Evolutionary conservation across 2,888 invertebrate species (phyloP), one percentile per base, ranked within the genome.

Genomic region (Idaea biselata): DNA sequence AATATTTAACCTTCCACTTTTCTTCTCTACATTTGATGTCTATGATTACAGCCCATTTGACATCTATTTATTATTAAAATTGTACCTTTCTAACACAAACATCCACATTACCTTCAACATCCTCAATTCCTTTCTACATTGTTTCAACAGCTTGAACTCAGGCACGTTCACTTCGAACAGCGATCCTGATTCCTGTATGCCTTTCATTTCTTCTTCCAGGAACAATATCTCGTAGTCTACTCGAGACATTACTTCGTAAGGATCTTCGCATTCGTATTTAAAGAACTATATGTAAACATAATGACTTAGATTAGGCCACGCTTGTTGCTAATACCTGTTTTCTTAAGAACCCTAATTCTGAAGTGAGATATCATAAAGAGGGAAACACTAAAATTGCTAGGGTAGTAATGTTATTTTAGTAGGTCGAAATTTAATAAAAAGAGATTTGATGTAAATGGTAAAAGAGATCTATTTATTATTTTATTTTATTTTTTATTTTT

Each of bases 111-210:
- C 96, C 94, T 97, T 97, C 1, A 97, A 85, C 95, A 97, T 95
- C 74, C 95, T 94, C 65, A 99, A 88, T 86, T 99, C 99, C 80
- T 97, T 97, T 69, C 98, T 94, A 79, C 99, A 99, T 83, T 98
- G 97, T 78, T 96, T 97, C 60, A 99, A 86, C 67, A 97, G 94
- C 81, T 98, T 99, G 81, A 98, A 99, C 83, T 99, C 99, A 0
- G 99, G 98, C 17, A 98, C 96, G 74, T 95, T 97, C 0, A 99
- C 98, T 93, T 99, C 99, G 89, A 99, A 99, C 57, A 99, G 91
- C 2, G 97, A 96, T 0, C 99, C 99, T 5, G 98, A 97, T 72
- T 97, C 96, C 77, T 97, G 96, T 70, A 99, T 96, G 55, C 95
- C 94, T 65, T 93, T 93, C 97, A 99, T 98, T 80, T 97, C 96